phyloP scores from a whole-genome alignment of 2,113 vertebrate species.

The Hippocampus abdominalis region DNA sequence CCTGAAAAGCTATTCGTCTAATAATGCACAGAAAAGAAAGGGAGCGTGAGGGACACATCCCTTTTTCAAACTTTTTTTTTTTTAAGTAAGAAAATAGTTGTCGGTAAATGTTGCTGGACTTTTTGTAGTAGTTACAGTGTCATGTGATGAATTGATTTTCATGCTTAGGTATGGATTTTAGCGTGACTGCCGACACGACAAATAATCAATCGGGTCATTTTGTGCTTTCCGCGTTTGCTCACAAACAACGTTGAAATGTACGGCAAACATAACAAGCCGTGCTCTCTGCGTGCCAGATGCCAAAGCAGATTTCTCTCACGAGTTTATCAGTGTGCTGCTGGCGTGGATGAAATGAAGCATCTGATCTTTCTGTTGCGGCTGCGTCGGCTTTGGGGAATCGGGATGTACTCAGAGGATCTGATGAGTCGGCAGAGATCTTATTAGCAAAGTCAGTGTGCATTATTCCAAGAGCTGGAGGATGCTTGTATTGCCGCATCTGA shows the following conservation, averaged over 20 bases:
- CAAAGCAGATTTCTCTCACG: constrained; percentile 35
- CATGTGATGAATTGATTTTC: not conserved
- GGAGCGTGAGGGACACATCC: no score
- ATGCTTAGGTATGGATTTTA: not conserved
- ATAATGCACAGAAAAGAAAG: no score
- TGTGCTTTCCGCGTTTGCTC: not conserved
- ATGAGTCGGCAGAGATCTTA: constrained; percentile 56
- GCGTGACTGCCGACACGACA: not conserved
- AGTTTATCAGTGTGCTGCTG: constrained; percentile 33
- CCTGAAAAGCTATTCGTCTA: no score
- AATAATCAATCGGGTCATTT: not conserved
- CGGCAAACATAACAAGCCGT: constrained; percentile 2
- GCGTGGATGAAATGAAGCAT: constrained; percentile 44
- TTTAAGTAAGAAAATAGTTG: no score
- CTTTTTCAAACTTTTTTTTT: no score
- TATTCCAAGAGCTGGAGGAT: constrained; percentile 33
- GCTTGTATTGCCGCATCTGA: constrained; percentile 38
- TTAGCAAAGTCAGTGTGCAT: constrained; percentile 40
- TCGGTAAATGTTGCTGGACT: no score
- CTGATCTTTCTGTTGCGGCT: constrained; percentile 49
- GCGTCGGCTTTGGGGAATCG: constrained; percentile 36
- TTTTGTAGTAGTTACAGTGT: not conserved
- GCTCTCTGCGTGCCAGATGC: constrained; percentile 21
- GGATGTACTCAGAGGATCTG: constrained; percentile 28
- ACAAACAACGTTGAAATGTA: not conserved